These are phyloP conservation scores for Stichopus chloronotus DNA, from an alignment of 35 echinoderm and acorn worm species.

Conservation along the genomic window DNA sequence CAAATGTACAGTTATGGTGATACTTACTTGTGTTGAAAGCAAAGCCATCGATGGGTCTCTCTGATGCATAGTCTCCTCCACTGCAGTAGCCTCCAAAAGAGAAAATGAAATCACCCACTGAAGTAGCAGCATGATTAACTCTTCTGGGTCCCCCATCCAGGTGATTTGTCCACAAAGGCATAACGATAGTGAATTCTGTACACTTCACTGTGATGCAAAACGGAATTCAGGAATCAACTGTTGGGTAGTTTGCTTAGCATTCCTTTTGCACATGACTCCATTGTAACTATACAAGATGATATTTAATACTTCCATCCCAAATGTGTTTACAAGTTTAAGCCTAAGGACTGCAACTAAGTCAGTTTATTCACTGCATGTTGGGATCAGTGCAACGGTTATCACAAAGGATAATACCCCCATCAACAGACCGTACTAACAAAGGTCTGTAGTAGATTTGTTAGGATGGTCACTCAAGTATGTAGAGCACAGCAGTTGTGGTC, in stretches of 20 bases:
- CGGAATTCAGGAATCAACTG: not conserved
- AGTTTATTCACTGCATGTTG: too few species aligned
- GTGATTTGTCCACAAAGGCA: slow-evolving; percentile 87
- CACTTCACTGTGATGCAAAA: not conserved
- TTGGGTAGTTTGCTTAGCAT: not conserved
- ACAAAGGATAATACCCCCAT: too few species aligned
- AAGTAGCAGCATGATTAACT: slow-evolving; percentile 94
- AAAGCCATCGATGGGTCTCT: slow-evolving; percentile 86
- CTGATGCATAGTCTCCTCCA: slow-evolving; percentile 72
- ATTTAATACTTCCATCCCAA: too few species aligned
- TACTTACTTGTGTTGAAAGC: slow-evolving; percentile 85
- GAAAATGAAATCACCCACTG: slow-evolving; percentile 78
- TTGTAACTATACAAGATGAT: too few species aligned
- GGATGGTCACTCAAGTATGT: too few species aligned
- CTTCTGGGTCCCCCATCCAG: slow-evolving; percentile 91
- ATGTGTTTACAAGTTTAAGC: too few species aligned
- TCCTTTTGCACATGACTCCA: too few species aligned
- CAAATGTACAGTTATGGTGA: not conserved
- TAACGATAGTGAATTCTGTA: slow-evolving; percentile 15
- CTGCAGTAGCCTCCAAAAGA: slow-evolving; percentile 97
- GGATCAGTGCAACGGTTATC: too few species aligned
- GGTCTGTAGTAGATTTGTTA: too few species aligned
- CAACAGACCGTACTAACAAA: too few species aligned
- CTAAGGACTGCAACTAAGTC: too few species aligned
- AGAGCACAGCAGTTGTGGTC: too few species aligned